These are phyloP conservation scores for Cylas formicarius DNA, from an alignment of 1,140 invertebrate genomes.

Conservation along the genomic window DNA sequence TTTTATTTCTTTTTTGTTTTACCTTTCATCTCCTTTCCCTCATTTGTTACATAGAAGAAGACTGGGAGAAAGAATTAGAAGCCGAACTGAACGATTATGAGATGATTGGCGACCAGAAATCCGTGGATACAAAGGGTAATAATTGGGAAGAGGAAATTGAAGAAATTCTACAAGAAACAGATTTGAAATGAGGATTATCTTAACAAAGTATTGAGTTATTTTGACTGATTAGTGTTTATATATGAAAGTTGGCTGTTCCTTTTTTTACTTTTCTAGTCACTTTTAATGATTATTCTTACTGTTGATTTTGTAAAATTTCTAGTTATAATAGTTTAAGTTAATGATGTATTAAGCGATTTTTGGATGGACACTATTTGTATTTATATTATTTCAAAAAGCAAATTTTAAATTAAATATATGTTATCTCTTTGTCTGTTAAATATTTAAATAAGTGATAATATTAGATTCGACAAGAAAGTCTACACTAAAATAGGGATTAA, in stretches of 20 bases:
- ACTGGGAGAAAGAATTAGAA: conserved; percentile 89
- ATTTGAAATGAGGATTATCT: conserved; percentile 33
- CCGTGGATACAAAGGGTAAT: conserved; percentile 29
- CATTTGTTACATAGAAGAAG: conserved; percentile 58
- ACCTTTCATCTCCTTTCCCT: conserved; percentile 31
- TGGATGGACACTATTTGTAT: too few relatives aligned
- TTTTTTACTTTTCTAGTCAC: background rate
- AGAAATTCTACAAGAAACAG: conserved; percentile 36
- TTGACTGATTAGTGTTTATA: conserved; percentile 12
- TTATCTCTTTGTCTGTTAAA: too few relatives aligned
- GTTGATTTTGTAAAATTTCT: background rate
- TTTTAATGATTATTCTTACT: conserved; percentile 2
- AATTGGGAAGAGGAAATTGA: conserved; percentile 40
- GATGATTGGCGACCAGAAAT: conserved; percentile 57
- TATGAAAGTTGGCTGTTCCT: background rate
- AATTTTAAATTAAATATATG: too few relatives aligned
- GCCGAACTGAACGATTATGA: conserved; percentile 89
- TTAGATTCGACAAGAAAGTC: too few relatives aligned
- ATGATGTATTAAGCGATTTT: background rate
- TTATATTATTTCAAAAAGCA: too few relatives aligned
- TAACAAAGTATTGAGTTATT: background rate
- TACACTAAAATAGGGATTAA: too few relatives aligned
- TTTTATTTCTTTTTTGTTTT: conserved; percentile 27
- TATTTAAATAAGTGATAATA: too few relatives aligned
- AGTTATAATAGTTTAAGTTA: background rate